Base-by-base conservation (phyloP, 2,888 invertebrate species). In the Yponomeuta sedellus region DNA sequence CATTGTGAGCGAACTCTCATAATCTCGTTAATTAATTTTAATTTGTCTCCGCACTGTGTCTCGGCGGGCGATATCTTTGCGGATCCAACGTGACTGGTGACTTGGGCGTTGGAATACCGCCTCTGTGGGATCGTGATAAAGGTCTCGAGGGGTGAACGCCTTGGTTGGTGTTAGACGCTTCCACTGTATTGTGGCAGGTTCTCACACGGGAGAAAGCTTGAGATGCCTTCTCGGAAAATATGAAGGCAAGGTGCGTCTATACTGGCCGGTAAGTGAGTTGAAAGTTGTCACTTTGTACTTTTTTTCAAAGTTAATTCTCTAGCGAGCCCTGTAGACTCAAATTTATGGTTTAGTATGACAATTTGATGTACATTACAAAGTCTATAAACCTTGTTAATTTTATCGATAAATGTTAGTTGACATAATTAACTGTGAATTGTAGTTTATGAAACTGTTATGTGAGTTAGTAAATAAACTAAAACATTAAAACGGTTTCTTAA, bases 161-260 rank as follows among this genome's bases (percentile, higher is more conserved):
- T 59, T 5, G 44, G 44, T 12, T 59, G 25, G 59, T 59, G 59
- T 59, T 19, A 22, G 25, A 28, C 62, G 61, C 44, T 66, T 64
- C 59, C 34, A 34, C 34, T 39, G 66, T 64, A 67, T 67, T 67
- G 67, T 67, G 64, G 58, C 59, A 61, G 39, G 64, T 67, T 66
- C 64, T 64, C 59, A 64, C 64, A 64, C 44, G 22, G 64, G 67
- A 64, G 67, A 67, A 67, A 67, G 67, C 67, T 57, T 57, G 64
- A 59, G 67, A 64, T 64, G 64, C 64, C 62, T 66, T 66, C 66
- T 66, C 57, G 64, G 66, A 64, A 66, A 64, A 66, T 66, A 40
- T 61, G 64, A 16, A 16, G 39, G 58, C 34, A 63, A 58, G 66
- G 20, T 34, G 28, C 34, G 58, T 20, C 12, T 57, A 66, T 40